phyloP scores from a whole-genome alignment of 2,113 vertebrate species.

The Salvelinus namaycush region DNA sequence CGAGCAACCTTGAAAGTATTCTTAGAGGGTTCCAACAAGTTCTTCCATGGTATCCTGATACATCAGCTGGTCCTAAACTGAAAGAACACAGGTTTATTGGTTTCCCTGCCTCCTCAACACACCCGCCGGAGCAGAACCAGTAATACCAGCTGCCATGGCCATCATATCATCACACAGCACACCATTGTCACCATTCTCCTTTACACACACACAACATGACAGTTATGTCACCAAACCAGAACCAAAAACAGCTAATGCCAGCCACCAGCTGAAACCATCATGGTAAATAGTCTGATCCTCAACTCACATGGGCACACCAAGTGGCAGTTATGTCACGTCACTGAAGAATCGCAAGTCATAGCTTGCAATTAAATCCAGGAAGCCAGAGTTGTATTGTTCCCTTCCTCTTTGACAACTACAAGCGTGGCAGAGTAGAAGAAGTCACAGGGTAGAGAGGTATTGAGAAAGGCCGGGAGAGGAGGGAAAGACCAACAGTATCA shows the following conservation, averaged over 20 bases:
- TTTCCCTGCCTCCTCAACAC: neutral
- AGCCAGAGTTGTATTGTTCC: neutral
- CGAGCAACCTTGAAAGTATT: conserved; percentile 27
- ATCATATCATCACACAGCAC: neutral
- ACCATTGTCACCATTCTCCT: neutral
- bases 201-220: conserved; percentile 1
- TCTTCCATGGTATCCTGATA: conserved; percentile 9
- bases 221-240: neutral
- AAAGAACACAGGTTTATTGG: neutral
- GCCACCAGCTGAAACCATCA: neutral
- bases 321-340: neutral
- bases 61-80: neutral
- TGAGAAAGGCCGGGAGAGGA: neutral
- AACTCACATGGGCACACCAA: neutral
- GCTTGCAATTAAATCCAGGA: conserved; percentile 17
- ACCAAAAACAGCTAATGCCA: neutral
- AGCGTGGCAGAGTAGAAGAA: conserved; percentile 5
- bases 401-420: conserved; percentile 4
- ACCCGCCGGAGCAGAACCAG: neutral
- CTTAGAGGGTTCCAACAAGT: conserved; percentile 7
- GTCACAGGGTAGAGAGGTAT: neutral
- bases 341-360: neutral
- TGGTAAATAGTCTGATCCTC: neutral
- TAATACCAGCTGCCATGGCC: too few relatives aligned
- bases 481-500: neutral